Base-by-base conservation (phyloP, 2,113 vertebrate genomes). In the Irena cyanogastra region DNA sequence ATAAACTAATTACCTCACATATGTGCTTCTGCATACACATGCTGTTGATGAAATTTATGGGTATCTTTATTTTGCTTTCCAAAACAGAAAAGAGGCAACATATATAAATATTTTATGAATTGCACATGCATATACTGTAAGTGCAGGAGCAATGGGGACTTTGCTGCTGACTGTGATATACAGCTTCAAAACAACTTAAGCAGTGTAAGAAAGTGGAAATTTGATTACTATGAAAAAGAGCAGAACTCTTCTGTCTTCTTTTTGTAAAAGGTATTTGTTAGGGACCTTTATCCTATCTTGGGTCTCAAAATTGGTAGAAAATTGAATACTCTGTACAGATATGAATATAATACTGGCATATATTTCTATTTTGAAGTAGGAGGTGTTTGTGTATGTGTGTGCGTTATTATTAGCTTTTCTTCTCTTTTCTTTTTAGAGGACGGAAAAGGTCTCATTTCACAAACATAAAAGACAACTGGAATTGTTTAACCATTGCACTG, bases 11-110 rank as follows among this genome's bases (percentile, higher is more conserved):
- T 92, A 10, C 26, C 50, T 92, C 45, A 81, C 42, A 16, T 41
- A 75, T 4, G 7, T 64, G 10, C 70, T 92, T 31, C 64, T 66
- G n/a, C 64, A 45, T 9, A 28, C 5, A 64, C 15, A 39, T 54
- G 30, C 8, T 53, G 50, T 64, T 64, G 45, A 77, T 37, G 65
- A 77, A 90, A 90, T 94, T 71, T 86, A 88, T 26, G 10, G 59
- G 76, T 64, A 42, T 59, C 42, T 90, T 95, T 88, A 77, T 87
- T 94, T 94, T 90, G 31, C 47, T 89, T 95, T 89, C 47, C 45
- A 78, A 90, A 80, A 81, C 74, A 87, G 72, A 39, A 89, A 30
- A 78, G 65, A 81, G 23, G 53, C 70, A 89, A 91, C 52, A 59
- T 47, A 74, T 17, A 42, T 83, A 87, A 86, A 70, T 92, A 68